Evolutionary conservation across 2,888 invertebrate genomes (phyloP).

Genomic region (Caenorhabditis uteleia): DNA sequence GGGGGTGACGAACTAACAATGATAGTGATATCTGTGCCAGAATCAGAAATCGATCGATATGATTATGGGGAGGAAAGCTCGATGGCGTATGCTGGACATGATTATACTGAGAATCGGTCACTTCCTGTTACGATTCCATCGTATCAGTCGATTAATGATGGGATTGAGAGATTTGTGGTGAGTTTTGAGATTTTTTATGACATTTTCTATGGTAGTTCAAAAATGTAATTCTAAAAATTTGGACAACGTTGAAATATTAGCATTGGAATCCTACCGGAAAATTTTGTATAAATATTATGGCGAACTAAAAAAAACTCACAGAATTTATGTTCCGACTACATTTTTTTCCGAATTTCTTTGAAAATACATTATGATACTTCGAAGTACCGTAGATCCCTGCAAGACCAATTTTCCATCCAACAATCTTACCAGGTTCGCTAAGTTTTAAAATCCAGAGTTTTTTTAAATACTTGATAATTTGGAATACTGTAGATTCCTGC

Average conservation of each 20-base stretch:
- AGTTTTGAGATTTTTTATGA: conserved; percentile 44
- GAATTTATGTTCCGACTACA: too few species aligned
- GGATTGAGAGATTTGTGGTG: conserved; percentile 86
- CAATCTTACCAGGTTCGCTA: too few species aligned
- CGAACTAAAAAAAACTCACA: too few species aligned
- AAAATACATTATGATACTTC: too few species aligned
- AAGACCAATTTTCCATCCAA: too few species aligned
- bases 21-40: conserved; percentile 93
- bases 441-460: too few species aligned
- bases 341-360: too few species aligned
- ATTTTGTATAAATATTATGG: too few species aligned
- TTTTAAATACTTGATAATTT: too few species aligned
- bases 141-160: conserved; percentile 83
- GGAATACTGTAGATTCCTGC: too few species aligned
- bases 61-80: conserved; percentile 54
- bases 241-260: background rate
- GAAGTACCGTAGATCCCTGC: too few species aligned
- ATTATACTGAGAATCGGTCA: conserved; percentile 82
- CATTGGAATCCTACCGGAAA: background rate
- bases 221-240: background rate
- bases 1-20: conserved; percentile 95
- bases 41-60: conserved; percentile 69
- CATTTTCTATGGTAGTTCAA: background rate
- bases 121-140: conserved; percentile 85
- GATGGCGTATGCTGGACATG: conserved; percentile 60